These are phyloP conservation scores for Sebastes schlegelii DNA, from an alignment of 2,113 vertebrate genomes.

Conservation along the genomic window DNA sequence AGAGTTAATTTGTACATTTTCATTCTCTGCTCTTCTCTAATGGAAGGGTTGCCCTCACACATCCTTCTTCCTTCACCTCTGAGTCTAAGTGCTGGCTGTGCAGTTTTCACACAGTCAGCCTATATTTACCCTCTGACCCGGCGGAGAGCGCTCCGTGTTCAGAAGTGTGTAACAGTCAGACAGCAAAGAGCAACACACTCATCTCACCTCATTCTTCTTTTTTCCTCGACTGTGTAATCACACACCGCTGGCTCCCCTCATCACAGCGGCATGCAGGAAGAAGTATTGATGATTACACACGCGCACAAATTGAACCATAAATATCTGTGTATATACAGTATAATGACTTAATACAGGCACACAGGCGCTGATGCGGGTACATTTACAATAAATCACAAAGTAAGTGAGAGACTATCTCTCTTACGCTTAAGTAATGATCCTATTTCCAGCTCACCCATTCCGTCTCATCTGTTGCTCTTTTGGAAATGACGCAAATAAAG, in stretches of 20 bases:
- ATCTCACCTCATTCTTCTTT: constrained; percentile 18
- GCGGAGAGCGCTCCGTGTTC: constrained; percentile 10
- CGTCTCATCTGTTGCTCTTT: constrained; percentile 42
- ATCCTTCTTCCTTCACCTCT: constrained; percentile 30
- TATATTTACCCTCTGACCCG: constrained; percentile 70
- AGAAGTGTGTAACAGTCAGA: constrained; percentile 22
- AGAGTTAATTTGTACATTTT: background rate
- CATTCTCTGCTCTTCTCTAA: constrained; percentile 21
- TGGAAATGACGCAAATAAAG: constrained; percentile 48
- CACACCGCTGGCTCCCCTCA: constrained; percentile 8
- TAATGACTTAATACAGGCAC: constrained; percentile 21
- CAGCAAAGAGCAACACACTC: constrained; percentile 15
- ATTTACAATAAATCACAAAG: constrained; percentile 23
- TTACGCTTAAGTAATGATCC: constrained; percentile 46
- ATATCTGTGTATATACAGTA: constrained; percentile 7
- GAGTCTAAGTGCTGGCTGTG: constrained; percentile 45
- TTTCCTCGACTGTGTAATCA: constrained; percentile 37
- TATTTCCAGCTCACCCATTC: constrained; percentile 25
- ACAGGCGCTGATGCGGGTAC: background rate
- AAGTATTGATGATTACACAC: constrained; percentile 1
- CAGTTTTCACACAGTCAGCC: constrained; percentile 44
- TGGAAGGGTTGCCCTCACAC: background rate
- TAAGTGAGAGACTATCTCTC: constrained; percentile 10
- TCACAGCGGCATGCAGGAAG: background rate
- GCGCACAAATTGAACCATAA: constrained; percentile 20